phyloP scores from a whole-genome alignment of 2,888 invertebrate genomes.

The Folsomia candida region DNA sequence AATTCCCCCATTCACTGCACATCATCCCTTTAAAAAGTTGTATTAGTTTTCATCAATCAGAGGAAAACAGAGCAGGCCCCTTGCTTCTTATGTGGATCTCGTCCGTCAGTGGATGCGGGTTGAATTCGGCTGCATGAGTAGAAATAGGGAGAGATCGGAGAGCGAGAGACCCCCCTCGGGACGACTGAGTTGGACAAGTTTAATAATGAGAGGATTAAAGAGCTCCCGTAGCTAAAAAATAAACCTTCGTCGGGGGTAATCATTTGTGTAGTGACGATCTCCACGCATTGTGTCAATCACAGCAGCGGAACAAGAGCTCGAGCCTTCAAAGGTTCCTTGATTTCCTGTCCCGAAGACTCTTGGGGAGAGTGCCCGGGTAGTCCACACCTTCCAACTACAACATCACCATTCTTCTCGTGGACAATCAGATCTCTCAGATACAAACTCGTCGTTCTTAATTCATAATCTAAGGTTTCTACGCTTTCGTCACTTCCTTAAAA shows the following conservation, averaged over 20 bases:
- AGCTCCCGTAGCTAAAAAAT: slow-evolving; percentile 41
- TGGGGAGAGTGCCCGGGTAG: slow-evolving; percentile 22
- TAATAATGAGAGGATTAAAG: slow-evolving; percentile 49
- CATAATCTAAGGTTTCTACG: no score
- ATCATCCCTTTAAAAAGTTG: no score
- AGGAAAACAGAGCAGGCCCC: neutral
- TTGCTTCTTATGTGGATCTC: neutral
- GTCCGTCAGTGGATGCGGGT: neutral
- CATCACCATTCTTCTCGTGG: no score
- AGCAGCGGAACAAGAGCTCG: neutral
- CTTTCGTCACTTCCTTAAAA: no score
- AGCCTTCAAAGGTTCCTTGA: no score
- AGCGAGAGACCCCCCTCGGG: slow-evolving; percentile 21
- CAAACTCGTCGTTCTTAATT: no score
- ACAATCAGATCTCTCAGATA: no score
- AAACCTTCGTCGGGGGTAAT: slow-evolving; percentile 44
- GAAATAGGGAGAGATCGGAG: neutral
- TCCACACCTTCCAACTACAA: slow-evolving; percentile 19
- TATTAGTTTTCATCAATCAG: no score
- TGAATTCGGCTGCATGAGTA: neutral
- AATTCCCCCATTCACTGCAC: no score
- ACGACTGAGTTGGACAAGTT: slow-evolving; percentile 36
- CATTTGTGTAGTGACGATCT: slow-evolving; percentile 40
- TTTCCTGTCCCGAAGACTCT: no score
- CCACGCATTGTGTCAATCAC: slow-evolving; percentile 1